Conservation (phyloP, 2,888 invertebrate species). For the Ormyrus labotus region DNA sequence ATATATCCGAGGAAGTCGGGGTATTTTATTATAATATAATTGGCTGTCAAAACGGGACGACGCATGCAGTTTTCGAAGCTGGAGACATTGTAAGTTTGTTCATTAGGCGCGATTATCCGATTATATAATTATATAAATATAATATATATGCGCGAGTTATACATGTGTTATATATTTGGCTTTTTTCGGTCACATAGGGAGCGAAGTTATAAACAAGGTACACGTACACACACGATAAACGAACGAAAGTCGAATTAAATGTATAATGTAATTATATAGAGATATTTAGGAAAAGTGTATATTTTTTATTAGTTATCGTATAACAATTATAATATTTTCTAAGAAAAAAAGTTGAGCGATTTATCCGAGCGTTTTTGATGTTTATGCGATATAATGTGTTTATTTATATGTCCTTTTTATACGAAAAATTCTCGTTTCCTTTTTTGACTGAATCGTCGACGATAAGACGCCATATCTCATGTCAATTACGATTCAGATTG, state of each 20-base stretch:
- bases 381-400: slow-evolving; percentile 44
- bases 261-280: slow-evolving; percentile 56
- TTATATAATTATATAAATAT: not conserved
- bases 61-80: slow-evolving; percentile 55
- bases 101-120: slow-evolving; percentile 32
- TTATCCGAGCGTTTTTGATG: slow-evolving; percentile 56
- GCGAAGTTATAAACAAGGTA: slow-evolving; percentile 29
- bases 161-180: slow-evolving; percentile 40
- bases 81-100: slow-evolving; percentile 50
- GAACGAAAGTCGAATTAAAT: slow-evolving; percentile 59
- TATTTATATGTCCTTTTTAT: slow-evolving; percentile 47
- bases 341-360: slow-evolving; percentile 56
- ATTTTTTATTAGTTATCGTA: slow-evolving; percentile 58
- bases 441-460: slow-evolving; percentile 45
- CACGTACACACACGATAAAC: slow-evolving; percentile 50
- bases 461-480: slow-evolving; percentile 33
- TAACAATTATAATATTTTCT: slow-evolving; percentile 56
- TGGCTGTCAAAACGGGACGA: slow-evolving; percentile 51
- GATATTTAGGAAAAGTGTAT: slow-evolving; percentile 57
- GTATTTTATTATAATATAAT: slow-evolving; percentile 55
- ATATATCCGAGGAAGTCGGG: slow-evolving; percentile 51
- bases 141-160: slow-evolving; percentile 24
- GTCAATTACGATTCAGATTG: slow-evolving; percentile 52
- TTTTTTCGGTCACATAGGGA: slow-evolving; percentile 36
- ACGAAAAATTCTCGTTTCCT: slow-evolving; percentile 31